Evolutionary conservation across 2,888 invertebrate genomes (phyloP).

Genomic region (Pemphredon lugubris): DNA sequence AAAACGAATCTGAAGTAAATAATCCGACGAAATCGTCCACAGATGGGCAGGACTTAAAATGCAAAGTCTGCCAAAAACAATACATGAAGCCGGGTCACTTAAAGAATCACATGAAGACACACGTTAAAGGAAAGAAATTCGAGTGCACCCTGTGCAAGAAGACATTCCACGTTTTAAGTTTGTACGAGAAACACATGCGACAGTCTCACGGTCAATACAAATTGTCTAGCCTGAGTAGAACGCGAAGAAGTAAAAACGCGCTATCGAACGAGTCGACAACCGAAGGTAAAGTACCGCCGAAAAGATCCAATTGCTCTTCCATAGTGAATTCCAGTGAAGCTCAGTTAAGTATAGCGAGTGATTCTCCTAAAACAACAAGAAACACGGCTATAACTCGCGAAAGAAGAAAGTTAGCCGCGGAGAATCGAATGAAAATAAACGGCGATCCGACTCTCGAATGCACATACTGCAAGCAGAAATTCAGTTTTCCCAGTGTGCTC

Average conservation of each 20-base stretch:
- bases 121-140: conserved; percentile 51
- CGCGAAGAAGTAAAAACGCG: conserved; percentile 16
- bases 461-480: conserved; percentile 70
- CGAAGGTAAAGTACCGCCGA: neutral
- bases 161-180: conserved; percentile 61
- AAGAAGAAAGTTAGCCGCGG: conserved; percentile 15
- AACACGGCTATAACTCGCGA: conserved; percentile 4
- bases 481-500: conserved; percentile 73
- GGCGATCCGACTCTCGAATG: conserved; percentile 64
- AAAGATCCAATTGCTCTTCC: neutral
- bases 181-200: conserved; percentile 66
- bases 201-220: conserved; percentile 58
- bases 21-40: neutral
- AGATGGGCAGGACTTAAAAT: conserved; percentile 50
- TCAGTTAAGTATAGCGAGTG: neutral
- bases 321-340: neutral
- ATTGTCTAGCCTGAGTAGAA: conserved; percentile 15
- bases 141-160: conserved; percentile 66
- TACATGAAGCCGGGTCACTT: conserved; percentile 68
- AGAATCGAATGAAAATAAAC: conserved; percentile 50
- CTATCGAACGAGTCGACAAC: no score
- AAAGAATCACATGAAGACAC: conserved; percentile 69
- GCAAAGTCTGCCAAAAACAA: conserved; percentile 69
- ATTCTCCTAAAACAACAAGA: conserved; percentile 12
- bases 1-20: conserved; percentile 13